Percentiles rank a stretch among this genome's conserved stretches.
Conservation (phyloP, 23 tunicate species). For the Trididemnum clinides region DNA sequence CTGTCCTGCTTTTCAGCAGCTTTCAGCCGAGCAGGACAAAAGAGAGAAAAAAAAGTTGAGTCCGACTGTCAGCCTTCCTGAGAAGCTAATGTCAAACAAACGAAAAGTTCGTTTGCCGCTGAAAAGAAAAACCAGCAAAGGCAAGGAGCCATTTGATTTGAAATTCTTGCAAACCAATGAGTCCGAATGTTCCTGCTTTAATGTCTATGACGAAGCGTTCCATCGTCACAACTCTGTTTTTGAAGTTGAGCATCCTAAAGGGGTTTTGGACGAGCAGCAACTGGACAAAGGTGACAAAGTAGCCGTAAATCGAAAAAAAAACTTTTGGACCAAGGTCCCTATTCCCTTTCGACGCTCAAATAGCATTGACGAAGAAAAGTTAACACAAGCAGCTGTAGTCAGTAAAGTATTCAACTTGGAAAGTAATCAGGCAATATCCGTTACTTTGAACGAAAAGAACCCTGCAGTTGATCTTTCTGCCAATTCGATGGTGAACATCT, state of each 20-base stretch:
- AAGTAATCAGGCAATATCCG: neutral
- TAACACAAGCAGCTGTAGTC: neutral
- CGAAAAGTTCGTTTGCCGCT: neutral
- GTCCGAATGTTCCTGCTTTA: neutral
- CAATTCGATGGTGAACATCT: neutral
- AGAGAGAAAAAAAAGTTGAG: slow-evolving; percentile 28
- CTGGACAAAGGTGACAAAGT: neutral
- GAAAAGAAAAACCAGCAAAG: neutral
- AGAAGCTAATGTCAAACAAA: neutral
- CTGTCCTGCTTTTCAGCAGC: too few species aligned
- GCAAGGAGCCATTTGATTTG: neutral
- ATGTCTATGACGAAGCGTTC: neutral
- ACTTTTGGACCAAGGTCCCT: neutral
- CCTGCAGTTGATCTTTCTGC: neutral
- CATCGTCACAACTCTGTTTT: neutral
- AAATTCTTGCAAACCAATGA: neutral
- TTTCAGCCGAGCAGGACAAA: too few species aligned
- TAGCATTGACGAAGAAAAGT: neutral
- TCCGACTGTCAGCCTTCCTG: slow-evolving; percentile 24
- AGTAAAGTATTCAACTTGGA: neutral
- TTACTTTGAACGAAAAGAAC: neutral
- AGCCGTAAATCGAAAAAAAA: neutral
- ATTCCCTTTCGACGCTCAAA: neutral
- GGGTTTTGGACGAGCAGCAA: neutral
- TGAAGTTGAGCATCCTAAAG: neutral